Evolutionary conservation across 1,140 invertebrate genomes (phyloP).

Genomic region (Wasmannia auropunctata): DNA sequence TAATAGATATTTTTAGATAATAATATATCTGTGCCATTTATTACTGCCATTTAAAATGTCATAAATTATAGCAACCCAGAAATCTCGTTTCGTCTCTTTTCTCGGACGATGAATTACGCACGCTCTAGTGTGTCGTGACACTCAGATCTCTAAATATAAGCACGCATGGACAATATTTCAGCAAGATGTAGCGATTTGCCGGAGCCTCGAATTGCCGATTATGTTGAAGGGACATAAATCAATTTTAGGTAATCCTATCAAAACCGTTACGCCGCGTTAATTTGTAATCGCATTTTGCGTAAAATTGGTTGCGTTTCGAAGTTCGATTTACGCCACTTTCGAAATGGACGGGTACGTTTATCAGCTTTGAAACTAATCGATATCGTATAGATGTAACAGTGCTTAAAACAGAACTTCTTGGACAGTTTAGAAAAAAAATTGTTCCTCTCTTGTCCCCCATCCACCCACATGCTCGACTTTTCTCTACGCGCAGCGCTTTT

Average conservation of each 20-base stretch:
- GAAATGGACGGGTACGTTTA: not conserved
- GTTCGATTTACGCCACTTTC: slow-evolving; percentile 28
- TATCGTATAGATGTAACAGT: not conserved
- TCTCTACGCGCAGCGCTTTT: slow-evolving; percentile 26
- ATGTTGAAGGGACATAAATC: slow-evolving; percentile 11
- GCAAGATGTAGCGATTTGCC: not conserved
- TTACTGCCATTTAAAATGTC: not conserved
- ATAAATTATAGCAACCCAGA: slow-evolving; percentile 18
- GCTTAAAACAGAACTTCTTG: not conserved
- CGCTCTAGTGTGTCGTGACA: slow-evolving; percentile 17
- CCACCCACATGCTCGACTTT: not conserved
- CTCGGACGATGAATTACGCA: slow-evolving; percentile 7
- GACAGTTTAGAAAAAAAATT: not conserved
- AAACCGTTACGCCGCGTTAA: not conserved
- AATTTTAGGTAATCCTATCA: slow-evolving; percentile 31
- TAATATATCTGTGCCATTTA: not conserved
- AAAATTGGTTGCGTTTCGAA: slow-evolving; percentile 15
- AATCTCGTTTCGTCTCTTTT: slow-evolving; percentile 17
- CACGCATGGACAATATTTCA: slow-evolving; percentile 9
- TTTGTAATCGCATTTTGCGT: slow-evolving; percentile 23
- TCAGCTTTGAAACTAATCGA: slow-evolving; percentile 12
- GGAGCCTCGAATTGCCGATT: not conserved
- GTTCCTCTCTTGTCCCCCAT: not conserved
- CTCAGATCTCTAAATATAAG: slow-evolving; percentile 42
- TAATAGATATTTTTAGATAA: not conserved